A percentile compares a stretch with the other conserved stretches of the same genome.
Evolutionary conservation across 2,888 invertebrate species (phyloP).

Genomic region (Drosophila subsilvestris): DNA sequence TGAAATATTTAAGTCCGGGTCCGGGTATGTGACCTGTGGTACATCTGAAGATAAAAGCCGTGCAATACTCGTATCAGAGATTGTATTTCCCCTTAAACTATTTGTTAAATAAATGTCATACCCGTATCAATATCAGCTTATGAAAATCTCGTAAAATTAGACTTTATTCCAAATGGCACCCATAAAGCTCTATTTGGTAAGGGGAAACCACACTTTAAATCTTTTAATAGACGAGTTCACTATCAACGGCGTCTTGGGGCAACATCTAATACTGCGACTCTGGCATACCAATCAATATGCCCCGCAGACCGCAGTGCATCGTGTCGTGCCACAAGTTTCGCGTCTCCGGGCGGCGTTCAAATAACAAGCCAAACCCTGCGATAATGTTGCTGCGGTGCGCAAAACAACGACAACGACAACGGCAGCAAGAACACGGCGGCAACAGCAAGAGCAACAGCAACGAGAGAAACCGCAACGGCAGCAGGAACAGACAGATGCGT

Average conservation of each 20-base stretch:
- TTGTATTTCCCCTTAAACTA: too few relatives aligned
- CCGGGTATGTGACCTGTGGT: too few relatives aligned
- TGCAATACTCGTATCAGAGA: too few relatives aligned
- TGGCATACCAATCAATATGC: slow-evolving; percentile 66
- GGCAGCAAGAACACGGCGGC: slow-evolving; percentile 2
- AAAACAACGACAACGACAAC: slow-evolving; percentile 63
- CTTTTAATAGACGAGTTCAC: slow-evolving; percentile 25
- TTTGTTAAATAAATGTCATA: too few relatives aligned
- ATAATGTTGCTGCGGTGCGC: slow-evolving; percentile 73
- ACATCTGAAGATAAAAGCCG: too few relatives aligned
- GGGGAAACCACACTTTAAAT: slow-evolving; percentile 1
- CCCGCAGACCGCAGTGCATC: slow-evolving; percentile 53
- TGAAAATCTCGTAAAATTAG: neutral
- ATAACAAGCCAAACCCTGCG: slow-evolving; percentile 65
- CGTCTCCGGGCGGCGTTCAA: slow-evolving; percentile 46
- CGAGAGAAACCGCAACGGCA: slow-evolving; percentile 39
- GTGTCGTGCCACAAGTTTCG: slow-evolving; percentile 24
- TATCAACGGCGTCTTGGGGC: slow-evolving; percentile 15
- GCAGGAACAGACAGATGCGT: slow-evolving; percentile 36
- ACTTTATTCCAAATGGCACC: neutral
- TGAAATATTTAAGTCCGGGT: too few relatives aligned
- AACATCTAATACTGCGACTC: slow-evolving; percentile 21
- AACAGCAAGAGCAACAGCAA: slow-evolving; percentile 27
- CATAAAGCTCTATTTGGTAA: neutral
- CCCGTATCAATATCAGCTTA: too few relatives aligned